A percentile compares a stretch with the other conserved stretches of the same genome.
Conservation (phyloP, 2,797 vertebrate genomes). For the Pangasius djambal region DNA sequence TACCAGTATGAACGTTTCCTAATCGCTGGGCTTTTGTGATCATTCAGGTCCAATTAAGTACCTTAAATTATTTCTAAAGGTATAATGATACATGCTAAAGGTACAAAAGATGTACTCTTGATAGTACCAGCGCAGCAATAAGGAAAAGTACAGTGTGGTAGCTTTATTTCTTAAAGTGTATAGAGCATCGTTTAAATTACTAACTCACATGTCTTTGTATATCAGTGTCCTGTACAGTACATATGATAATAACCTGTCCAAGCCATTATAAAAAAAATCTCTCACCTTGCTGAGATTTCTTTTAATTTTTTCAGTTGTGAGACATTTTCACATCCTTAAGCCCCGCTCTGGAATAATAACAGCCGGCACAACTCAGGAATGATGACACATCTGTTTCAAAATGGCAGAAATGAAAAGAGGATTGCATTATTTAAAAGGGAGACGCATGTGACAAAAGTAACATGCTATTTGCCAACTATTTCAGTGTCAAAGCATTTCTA, state of each 20-base stretch:
- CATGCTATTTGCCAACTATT: not conserved
- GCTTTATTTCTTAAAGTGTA: not conserved
- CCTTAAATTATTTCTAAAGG: not conserved
- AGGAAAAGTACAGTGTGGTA: not conserved
- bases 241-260: no score
- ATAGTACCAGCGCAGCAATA: not conserved
- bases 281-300: not conserved
- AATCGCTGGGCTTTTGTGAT: not conserved
- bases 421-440: not conserved
- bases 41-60: not conserved
- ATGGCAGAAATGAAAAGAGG: not conserved
- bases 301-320: not conserved
- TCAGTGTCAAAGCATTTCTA: not conserved
- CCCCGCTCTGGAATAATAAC: constrained; percentile 23
- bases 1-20: not conserved
- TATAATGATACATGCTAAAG: not conserved
- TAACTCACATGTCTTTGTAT: not conserved
- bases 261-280: not conserved
- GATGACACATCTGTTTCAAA: constrained; percentile 23
- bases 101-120: not conserved
- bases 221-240: not conserved
- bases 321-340: not conserved
- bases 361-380: constrained; percentile 27
- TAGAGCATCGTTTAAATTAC: not conserved
- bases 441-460: not conserved